phyloP scores from a whole-genome alignment of 2,113 vertebrate species.

The Melanostigma gelatinosum region DNA sequence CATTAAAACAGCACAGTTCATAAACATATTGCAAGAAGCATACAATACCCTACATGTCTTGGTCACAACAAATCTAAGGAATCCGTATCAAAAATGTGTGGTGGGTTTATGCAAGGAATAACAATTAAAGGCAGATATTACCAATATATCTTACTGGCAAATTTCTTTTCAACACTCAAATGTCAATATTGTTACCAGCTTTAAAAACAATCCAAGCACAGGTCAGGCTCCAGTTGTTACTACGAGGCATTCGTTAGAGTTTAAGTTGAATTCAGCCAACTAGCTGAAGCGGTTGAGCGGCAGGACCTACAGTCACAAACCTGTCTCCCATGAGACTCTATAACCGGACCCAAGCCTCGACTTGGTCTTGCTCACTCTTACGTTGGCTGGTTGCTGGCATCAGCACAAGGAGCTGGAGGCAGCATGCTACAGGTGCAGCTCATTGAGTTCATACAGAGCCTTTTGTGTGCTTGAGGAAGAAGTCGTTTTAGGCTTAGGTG shows the following conservation, averaged over 20 bases:
- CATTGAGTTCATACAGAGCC: neutral
- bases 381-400: slow-evolving; percentile 1
- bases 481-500: slow-evolving; percentile 1
- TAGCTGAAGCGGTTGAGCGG: neutral
- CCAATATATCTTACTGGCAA: neutral
- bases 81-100: neutral
- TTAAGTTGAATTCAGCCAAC: neutral
- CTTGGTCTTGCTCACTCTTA: neutral
- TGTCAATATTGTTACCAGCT: neutral
- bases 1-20: neutral
- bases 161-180: neutral
- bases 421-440: slow-evolving; percentile 27
- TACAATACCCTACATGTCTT: neutral
- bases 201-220: neutral
- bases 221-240: neutral
- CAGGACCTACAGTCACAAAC: neutral
- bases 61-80: neutral
- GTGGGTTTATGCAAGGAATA: neutral
- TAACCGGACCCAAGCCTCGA: neutral
- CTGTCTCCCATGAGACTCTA: neutral
- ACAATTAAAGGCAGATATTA: neutral
- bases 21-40: neutral
- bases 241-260: neutral
- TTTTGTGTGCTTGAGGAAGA: neutral
- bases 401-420: slow-evolving; percentile 8